A percentile compares a stretch with the other conserved stretches of the same genome.
Evolutionary conservation across 1,140 invertebrate species (phyloP).

Genomic region (Neotoxoptera formosana): DNA sequence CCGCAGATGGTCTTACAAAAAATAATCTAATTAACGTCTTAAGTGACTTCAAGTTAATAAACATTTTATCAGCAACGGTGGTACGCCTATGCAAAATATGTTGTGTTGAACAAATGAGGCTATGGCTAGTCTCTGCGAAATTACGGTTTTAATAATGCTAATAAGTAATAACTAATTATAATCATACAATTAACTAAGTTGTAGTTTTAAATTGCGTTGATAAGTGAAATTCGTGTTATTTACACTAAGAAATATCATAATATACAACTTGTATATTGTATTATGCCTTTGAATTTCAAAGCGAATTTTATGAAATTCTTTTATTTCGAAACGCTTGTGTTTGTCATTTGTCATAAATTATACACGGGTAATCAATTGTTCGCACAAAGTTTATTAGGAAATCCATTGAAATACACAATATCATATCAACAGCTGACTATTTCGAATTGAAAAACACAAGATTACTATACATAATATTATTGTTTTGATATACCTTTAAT

Average conservation of each 20-base stretch:
- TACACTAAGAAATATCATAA: neutral
- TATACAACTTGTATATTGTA: neutral
- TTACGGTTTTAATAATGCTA: neutral
- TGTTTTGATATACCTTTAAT: too few species aligned
- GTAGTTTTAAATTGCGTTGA: neutral
- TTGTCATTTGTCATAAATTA: neutral
- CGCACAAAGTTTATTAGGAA: neutral
- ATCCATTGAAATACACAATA: neutral
- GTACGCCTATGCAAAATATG: neutral
- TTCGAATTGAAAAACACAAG: too few species aligned
- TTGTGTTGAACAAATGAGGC: neutral
- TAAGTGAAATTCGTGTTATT: neutral
- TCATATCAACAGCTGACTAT: neutral
- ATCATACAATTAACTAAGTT: neutral
- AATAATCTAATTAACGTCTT: neutral
- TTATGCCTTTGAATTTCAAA: neutral
- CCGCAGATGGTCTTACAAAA: neutral
- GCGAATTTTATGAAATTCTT: neutral
- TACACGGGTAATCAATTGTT: neutral
- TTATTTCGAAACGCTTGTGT: neutral
- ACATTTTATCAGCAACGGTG: neutral
- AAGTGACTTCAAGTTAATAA: neutral
- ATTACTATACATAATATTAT: too few species aligned
- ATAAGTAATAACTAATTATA: neutral
- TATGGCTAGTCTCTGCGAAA: neutral